Evolutionary conservation across 2,113 vertebrate genomes (phyloP), one percentile per base, ranked within the genome.

Genomic region (Rousettus leschenaultii): DNA sequence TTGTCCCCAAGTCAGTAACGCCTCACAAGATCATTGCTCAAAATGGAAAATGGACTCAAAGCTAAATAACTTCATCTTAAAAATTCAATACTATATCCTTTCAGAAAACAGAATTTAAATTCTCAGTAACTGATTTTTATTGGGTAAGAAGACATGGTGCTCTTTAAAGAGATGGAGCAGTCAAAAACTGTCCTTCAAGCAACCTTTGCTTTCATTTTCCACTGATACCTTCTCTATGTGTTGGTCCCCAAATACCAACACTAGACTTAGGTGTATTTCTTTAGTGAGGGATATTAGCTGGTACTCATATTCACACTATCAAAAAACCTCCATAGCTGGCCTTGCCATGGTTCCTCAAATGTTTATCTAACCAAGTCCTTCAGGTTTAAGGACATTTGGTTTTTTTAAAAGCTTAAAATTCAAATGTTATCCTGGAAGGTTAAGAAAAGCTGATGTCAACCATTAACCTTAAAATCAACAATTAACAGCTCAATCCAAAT

Each of bases 381-480:
- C 38, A n/a, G 26, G 35, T 63, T 79, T 88, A 86, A 94, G 83
- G 87, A 74, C 71, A 70, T 84, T 93, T 43, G 33, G 65, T 30
- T 33, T 30, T 51, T 78, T 86, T 1, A 28, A 30, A 83, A 90
- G 14, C 26, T 28, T 78, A 84, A 95, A 91, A 95, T 91, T 51
- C 28, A 96, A 84, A 93, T 70, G 33, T 43, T 75, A 74, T 63
- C 35, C 43, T n/a, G 78, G 33, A 48, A 80, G 38, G 43, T 78
- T 89, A 84, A n/a, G 28, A 73, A 94, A 75, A 82, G n/a, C 2
- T 40, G 70, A 90, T 30, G 35, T 68, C 86, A 95, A 95, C 43
- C 70, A 65, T 89, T 94, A 96, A 87, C 84, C 71, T 95, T 89
- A 93, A 96, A 89, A 92, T 84, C 74, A 83, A 94, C 16, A 95